A percentile compares a stretch with the other conserved stretches of the same genome.
These are phyloP conservation scores for Ophioderma brevispina DNA, from an alignment of 35 echinoderm and acorn worm genomes.

Conservation along the genomic window DNA sequence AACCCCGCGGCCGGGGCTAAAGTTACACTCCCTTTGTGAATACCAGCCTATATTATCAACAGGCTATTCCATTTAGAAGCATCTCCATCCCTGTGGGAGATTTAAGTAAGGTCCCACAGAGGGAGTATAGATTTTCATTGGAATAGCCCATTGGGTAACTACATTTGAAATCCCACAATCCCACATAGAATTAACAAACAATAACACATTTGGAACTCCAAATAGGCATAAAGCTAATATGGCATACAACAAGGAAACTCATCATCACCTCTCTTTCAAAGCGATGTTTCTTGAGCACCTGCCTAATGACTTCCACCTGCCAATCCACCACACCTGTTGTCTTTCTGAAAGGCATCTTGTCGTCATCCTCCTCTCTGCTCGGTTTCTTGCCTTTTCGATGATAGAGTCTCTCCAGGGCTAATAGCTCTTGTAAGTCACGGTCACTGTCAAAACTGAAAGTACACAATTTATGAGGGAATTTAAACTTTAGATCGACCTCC, in stretches of 20 bases:
- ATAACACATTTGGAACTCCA: too few relatives aligned
- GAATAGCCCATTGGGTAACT: too few relatives aligned
- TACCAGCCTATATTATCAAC: too few relatives aligned
- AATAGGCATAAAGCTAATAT: neutral
- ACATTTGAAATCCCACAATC: neutral
- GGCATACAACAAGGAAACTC: neutral
- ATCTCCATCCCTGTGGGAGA: too few relatives aligned
- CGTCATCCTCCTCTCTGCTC: slow-evolving; percentile 43
- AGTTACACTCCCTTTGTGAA: too few relatives aligned
- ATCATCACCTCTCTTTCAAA: slow-evolving; percentile 86
- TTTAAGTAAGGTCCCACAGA: too few relatives aligned
- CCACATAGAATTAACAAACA: too few relatives aligned
- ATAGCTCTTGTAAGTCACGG: slow-evolving; percentile 68
- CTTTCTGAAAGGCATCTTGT: slow-evolving; percentile 46
- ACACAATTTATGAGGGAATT: too few relatives aligned
- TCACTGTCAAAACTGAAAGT: slow-evolving; percentile 87
- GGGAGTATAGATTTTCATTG: neutral
- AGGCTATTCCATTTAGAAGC: too few relatives aligned
- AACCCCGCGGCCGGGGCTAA: too few relatives aligned
- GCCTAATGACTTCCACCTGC: slow-evolving; percentile 83
- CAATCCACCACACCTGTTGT: slow-evolving; percentile 80
- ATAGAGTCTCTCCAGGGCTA: slow-evolving; percentile 82
- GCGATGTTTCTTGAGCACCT: slow-evolving; percentile 78
- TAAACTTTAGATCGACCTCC: too few relatives aligned
- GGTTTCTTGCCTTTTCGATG: slow-evolving; percentile 30